A percentile compares a stretch with the other conserved stretches of the same genome.
Conservation (phyloP, 2,888 invertebrate genomes). For the Pocota personata region DNA sequence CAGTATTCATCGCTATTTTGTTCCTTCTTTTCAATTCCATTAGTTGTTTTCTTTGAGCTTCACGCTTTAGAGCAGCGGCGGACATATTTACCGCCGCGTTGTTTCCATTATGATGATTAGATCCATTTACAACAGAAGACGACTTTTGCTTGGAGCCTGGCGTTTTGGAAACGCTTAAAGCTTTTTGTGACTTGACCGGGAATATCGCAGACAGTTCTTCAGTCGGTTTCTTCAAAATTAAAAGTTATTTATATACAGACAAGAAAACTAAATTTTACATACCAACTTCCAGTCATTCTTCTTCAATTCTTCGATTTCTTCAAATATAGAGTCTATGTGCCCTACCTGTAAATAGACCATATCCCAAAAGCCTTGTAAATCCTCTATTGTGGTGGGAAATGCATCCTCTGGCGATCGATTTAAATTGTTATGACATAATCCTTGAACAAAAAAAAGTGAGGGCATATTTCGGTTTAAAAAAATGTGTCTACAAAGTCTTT, state of each 20-base stretch:
- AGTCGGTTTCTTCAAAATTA: conserved; percentile 75
- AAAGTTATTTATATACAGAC: not conserved
- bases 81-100: conserved; percentile 75
- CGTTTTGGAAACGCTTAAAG: conserved; percentile 75
- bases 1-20: conserved; percentile 79
- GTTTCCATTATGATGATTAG: conserved; percentile 69
- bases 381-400: conserved; percentile 94
- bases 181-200: conserved; percentile 76
- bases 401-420: conserved; percentile 89
- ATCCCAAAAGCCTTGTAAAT: conserved; percentile 98
- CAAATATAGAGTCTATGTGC: conserved; percentile 91
- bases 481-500: not conserved
- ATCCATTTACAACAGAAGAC: conserved; percentile 27
- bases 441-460: conserved; percentile 82
- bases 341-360: conserved; percentile 97
- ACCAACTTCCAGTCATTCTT: conserved; percentile 88
- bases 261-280: not conserved
- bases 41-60: conserved; percentile 90
- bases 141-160: conserved; percentile 70
- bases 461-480: not conserved
- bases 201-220: conserved; percentile 69
- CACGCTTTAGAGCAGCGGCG: conserved; percentile 85
- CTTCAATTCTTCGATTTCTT: conserved; percentile 86
- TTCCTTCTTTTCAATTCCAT: conserved; percentile 85
- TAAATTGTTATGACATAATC: conserved; percentile 86